A percentile compares a stretch with the other conserved stretches of the same genome.
Conservation (phyloP, 2,113 vertebrate species). For the Triplophysa dalaica region DNA sequence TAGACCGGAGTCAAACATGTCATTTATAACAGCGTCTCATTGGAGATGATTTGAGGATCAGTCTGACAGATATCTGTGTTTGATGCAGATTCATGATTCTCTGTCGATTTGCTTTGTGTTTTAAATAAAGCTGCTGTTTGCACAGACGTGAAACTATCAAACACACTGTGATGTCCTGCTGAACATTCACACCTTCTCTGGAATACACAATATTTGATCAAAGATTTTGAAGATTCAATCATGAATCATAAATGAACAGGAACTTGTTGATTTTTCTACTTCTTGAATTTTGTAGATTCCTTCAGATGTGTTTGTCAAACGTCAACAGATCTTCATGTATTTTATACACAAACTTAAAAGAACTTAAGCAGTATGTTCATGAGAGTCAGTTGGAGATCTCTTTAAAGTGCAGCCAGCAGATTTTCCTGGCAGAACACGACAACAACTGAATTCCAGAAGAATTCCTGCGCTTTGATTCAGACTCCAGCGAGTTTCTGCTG, state of each 20-base stretch:
- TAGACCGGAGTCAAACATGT: conserved; percentile 52
- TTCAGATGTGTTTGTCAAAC: conserved; percentile 58
- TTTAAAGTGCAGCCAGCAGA: conserved; percentile 52
- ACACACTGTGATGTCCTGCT: conserved; percentile 66
- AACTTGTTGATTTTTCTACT: too few species aligned
- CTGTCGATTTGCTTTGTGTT: conserved; percentile 60
- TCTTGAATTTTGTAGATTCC: too few species aligned
- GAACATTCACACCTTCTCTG: conserved; percentile 33
- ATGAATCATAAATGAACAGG: not conserved
- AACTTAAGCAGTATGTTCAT: conserved; percentile 44
- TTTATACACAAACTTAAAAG: conserved; percentile 40
- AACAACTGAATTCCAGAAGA: conserved; percentile 74
- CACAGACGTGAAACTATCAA: conserved; percentile 68
- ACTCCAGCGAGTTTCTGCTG: conserved; percentile 56
- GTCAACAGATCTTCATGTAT: conserved; percentile 58
- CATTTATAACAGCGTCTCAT: not conserved
- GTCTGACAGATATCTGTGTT: not conserved
- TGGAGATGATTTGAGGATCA: not conserved
- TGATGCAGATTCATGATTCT: conserved; percentile 63
- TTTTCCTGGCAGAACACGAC: conserved; percentile 62
- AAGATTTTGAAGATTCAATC: too few species aligned
- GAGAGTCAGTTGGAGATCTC: conserved; percentile 47
- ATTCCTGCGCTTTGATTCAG: conserved; percentile 79
- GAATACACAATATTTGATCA: too few species aligned
- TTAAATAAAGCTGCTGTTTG: conserved; percentile 74